Evolutionary conservation across 2,113 vertebrate species (phyloP).

Genomic region (Tonatia bakeri): DNA sequence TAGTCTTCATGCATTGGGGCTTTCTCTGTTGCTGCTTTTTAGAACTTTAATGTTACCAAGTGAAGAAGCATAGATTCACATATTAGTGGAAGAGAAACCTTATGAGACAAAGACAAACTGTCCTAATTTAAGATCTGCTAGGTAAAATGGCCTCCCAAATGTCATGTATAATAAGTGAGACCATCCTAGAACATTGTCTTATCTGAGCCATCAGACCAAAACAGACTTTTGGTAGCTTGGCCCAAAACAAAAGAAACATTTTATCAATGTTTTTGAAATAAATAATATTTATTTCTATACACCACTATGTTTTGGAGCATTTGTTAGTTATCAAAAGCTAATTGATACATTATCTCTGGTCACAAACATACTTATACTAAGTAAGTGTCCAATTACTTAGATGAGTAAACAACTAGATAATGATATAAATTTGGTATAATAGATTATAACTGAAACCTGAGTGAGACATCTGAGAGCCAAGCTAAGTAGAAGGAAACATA

Average conservation of each 20-base stretch:
- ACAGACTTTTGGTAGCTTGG: not conserved
- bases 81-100: not conserved
- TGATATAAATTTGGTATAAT: not conserved
- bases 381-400: not conserved
- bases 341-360: not conserved
- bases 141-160: not conserved
- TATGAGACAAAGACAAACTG: not conserved
- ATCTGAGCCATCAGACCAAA: not conserved
- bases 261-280: not conserved
- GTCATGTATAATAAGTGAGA: not conserved
- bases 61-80: not conserved
- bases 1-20: not conserved
- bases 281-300: not conserved
- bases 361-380: not conserved
- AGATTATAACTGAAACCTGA: not conserved
- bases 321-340: not conserved
- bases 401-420: not conserved
- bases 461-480: not conserved
- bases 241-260: not conserved
- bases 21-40: not conserved
- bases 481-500: not conserved
- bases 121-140: not conserved
- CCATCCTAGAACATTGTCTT: not conserved
- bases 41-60: not conserved
- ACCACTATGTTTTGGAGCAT: not conserved